Evolutionary conservation across 2,888 invertebrate species (phyloP), one percentile per base, ranked within the genome.

Genomic region (Actias luna): DNA sequence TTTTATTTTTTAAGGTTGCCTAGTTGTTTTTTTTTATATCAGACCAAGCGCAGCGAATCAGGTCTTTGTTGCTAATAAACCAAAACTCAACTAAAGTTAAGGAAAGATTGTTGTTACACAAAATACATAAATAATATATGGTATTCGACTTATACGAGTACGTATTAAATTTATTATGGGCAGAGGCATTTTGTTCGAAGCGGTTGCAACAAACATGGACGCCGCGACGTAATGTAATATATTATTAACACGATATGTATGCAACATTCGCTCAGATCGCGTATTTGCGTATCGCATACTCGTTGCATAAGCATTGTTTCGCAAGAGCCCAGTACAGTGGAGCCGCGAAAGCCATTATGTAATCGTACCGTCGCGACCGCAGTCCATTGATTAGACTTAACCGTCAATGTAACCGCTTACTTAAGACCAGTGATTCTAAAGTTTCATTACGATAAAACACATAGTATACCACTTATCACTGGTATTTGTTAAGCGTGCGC

Each of bases 301-400:
- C 76, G 79, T 86, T 89, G 85, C 89, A 88, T 88, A 89, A 89
- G 80, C 70, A 71, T 75, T 78, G 80, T 90, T 90, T 90, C 88
- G 85, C 88, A 91, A 90, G 79, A 71, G 71, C 71, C 75, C 73
- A 77, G 77, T 80, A 85, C 83, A 81, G 79, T 74, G 82, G 78
- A 79, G 78, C 73, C 82, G 84, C 84, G 90, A 92, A 92, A 91
- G 90, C 82, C 76, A 76, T 92, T 89, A 91, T 84, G 91, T 83
- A 92, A 92, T 71, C 67, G 67, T 67, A 77, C 72, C 66, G 66
- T 67, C 77, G 74, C 60, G 60, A 67, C 75, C 84, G 68, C 70
- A 67, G 60, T 73, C 74, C 92, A 92, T 92, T 92, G 88, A 92
- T 91, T 89, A 90, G 84, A 82, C 77, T 64, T 65, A 70, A 68